These are phyloP conservation scores for Agrilus mali DNA, from an alignment of 2,888 invertebrate species.

Conservation along the genomic window DNA sequence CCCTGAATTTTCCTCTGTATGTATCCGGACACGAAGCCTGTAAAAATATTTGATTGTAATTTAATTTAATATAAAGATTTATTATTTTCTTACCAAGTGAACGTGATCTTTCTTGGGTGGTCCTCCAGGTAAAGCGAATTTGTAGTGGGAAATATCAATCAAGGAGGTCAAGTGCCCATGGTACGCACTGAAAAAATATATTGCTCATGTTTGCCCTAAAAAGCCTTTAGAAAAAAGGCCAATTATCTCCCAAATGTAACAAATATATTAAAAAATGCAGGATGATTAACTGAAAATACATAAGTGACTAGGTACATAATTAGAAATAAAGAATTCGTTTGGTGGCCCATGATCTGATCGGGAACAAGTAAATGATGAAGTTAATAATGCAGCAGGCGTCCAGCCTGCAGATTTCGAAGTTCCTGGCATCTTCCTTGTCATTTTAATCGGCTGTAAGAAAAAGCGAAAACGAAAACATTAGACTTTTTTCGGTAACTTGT, in stretches of 20 bases:
- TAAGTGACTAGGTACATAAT: no score
- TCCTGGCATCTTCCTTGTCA: neutral
- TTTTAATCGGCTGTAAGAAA: slow-evolving; percentile 3
- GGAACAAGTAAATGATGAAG: no score
- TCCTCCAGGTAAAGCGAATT: slow-evolving; percentile 82
- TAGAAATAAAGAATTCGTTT: no score
- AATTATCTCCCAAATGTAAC: no score
- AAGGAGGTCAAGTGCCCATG: slow-evolving; percentile 94
- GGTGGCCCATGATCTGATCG: no score
- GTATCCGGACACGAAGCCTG: slow-evolving; percentile 87
- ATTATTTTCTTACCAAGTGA: slow-evolving; percentile 61
- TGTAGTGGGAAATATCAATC: slow-evolving; percentile 97
- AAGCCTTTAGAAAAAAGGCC: slow-evolving; percentile 3
- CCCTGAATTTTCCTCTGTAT: slow-evolving; percentile 81
- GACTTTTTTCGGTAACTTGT: neutral
- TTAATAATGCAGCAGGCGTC: no score
- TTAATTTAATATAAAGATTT: neutral
- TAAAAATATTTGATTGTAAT: neutral
- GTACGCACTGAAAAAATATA: slow-evolving; percentile 78
- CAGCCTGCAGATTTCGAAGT: slow-evolving; percentile 4
- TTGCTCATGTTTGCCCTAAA: slow-evolving; percentile 14
- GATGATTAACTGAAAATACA: no score
- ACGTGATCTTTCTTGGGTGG: slow-evolving; percentile 74
- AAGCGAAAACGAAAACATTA: slow-evolving; percentile 8
- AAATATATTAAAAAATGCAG: no score